Evolutionary conservation across 1,140 invertebrate genomes (phyloP), one percentile per base, ranked within the genome.

Genomic region (Hypothenemus hampei): DNA sequence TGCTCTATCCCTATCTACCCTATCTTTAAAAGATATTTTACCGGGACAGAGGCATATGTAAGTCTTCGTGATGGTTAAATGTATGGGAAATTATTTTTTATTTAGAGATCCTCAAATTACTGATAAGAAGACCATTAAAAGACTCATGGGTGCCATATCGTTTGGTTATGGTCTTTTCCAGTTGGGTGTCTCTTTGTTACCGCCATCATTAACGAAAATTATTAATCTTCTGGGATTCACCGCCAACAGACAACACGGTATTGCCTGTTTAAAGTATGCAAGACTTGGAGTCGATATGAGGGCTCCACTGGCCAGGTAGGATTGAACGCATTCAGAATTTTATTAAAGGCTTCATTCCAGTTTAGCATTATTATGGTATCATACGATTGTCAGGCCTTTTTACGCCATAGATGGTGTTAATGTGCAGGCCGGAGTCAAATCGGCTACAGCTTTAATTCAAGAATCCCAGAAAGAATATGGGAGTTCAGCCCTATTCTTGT

Each of bases 81-180:
- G 23, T 22, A 3, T 23, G 13, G 7, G 35, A 33, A 37, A 49
- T 29, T 29, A 29, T 29, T 29, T 6, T 29, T 29, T 29, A 29
- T 29, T n/a, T n/a, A 29, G 26, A 29, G 26, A 29, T 7, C n/a
- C 26, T 29, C 26, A 6, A 29, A 16, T 54, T 21, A 61, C 65
- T 16, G 60, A 64, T 18, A 61, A 59, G 13, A 72, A 75, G 11
- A 75, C 78, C 43, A 75, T 85, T 1, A 67, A 72, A 2, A 69
- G 84, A n/a, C 67, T 87, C 15, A 80, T 86, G 76, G 78, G 78
- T 2, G 81, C 82, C 0, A 81, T 85, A 4, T 84, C 81, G 63
- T 87, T 88, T 68, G 85, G 85, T 6, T 87, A 85, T 61, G 85
- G 85, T 5, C 72, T 84, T 29, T 84, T 87, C 62, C 84, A 86